phyloP scores from a whole-genome alignment of 2,797 vertebrate species.

The Microtus agrestis region DNA sequence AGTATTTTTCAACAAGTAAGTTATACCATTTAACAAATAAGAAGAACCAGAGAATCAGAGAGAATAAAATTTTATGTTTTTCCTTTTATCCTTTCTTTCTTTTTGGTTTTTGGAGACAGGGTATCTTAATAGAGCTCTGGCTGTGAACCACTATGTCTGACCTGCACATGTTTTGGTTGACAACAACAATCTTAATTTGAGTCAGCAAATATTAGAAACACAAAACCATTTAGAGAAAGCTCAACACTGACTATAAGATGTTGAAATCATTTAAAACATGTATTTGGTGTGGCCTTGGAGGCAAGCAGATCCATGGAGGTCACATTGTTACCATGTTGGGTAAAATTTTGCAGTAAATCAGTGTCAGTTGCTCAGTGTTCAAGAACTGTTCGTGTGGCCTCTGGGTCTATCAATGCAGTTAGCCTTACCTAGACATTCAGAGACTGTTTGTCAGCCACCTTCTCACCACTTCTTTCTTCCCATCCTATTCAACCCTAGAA shows the following conservation, averaged over 20 bases:
- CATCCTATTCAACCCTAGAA: not conserved
- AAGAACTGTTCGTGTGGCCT: no score
- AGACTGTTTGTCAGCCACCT: not conserved
- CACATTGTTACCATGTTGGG: not conserved
- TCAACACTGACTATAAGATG: not conserved
- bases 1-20: not conserved
- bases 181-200: not conserved
- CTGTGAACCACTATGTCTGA: no score
- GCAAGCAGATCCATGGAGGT: not conserved
- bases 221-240: not conserved
- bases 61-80: not conserved
- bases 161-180: not conserved
- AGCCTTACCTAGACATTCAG: not conserved
- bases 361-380: not conserved
- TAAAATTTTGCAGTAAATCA: not conserved
- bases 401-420: rapidly evolving
- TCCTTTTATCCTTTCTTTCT: not conserved
- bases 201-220: not conserved
- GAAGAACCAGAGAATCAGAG: not conserved
- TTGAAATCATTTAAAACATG: not conserved
- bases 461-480: not conserved
- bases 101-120: not conserved
- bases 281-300: not conserved
- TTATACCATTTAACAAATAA: not conserved
- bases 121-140: not conserved